These are phyloP conservation scores for Atta cephalotes DNA, from an alignment of 1,140 invertebrate species.

Conservation along the genomic window DNA sequence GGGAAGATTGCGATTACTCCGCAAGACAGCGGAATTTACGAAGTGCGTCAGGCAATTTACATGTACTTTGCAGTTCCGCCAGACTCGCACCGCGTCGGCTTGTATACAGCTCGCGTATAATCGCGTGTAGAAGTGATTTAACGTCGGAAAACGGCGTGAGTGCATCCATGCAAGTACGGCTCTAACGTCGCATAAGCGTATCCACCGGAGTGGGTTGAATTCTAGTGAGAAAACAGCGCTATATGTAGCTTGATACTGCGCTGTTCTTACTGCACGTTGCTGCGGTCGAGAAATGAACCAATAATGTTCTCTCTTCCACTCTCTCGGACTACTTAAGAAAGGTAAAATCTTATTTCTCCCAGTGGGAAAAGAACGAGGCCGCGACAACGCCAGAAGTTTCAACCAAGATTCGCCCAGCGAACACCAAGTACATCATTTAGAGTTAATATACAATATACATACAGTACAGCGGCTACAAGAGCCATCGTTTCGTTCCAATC, in stretches of 20 bases:
- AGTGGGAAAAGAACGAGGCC: background rate
- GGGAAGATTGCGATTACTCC: slow-evolving; percentile 43
- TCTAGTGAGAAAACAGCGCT: background rate
- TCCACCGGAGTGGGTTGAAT: slow-evolving; percentile 1
- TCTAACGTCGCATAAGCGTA: slow-evolving; percentile 29
- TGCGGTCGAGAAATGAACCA: slow-evolving; percentile 17
- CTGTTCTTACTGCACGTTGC: slow-evolving; percentile 33
- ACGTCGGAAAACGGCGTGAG: slow-evolving; percentile 43
- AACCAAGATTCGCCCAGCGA: background rate
- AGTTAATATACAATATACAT: background rate
- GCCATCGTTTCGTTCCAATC: background rate
- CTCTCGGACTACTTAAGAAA: slow-evolving; percentile 34
- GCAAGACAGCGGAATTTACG: slow-evolving; percentile 57
- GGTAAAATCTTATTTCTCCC: slow-evolving; percentile 39
- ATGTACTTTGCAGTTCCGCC: slow-evolving; percentile 52
- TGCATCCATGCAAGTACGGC: slow-evolving; percentile 39
- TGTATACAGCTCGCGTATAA: slow-evolving; percentile 11
- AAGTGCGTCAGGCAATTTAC: slow-evolving; percentile 58
- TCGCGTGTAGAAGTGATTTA: slow-evolving; percentile 55
- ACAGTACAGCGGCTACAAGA: background rate
- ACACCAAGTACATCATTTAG: background rate
- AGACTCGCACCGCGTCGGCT: background rate
- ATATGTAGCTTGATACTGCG: background rate
- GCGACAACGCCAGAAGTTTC: background rate
- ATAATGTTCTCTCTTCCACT: slow-evolving; percentile 27